phyloP scores from a whole-genome alignment of 2,113 vertebrate species.

The Gulo gulo region DNA sequence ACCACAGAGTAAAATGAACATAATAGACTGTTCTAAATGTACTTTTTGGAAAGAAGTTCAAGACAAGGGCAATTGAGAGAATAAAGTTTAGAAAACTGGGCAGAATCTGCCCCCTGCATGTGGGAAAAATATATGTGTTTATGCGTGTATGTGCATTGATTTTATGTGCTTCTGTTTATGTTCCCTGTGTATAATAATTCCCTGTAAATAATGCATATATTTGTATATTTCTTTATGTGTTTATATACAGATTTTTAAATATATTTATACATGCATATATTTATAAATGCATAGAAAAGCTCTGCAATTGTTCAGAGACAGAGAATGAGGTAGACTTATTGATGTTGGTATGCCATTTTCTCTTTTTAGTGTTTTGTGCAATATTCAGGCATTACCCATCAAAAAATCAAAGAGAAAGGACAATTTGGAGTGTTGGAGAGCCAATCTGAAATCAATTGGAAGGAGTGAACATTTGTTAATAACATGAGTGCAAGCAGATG shows the following conservation, averaged over 20 bases:
- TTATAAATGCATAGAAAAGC: not conserved
- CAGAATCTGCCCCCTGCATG: not conserved
- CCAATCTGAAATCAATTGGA: not conserved
- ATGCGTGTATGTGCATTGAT: not conserved
- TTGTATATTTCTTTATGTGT: not conserved
- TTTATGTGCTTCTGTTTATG: not conserved
- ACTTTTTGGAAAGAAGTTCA: not conserved
- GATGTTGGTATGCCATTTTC: not conserved
- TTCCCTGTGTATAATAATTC: not conserved
- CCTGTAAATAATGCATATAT: not conserved
- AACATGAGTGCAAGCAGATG: conserved; percentile 47
- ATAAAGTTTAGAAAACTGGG: not conserved
- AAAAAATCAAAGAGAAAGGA: not conserved
- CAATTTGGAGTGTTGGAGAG: not conserved
- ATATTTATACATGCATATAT: not conserved
- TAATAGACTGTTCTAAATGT: not conserved
- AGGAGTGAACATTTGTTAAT: conserved; percentile 55
- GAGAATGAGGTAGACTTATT: not conserved
- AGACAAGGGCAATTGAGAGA: not conserved
- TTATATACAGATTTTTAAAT: not conserved
- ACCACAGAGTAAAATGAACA: conserved; percentile 9
- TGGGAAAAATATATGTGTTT: not conserved
- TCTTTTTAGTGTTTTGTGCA: not conserved
- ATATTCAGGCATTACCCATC: not conserved
- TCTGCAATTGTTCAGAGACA: not conserved